A percentile compares a stretch with the other conserved stretches of the same genome.
These are phyloP conservation scores for Philereme vetulata DNA, from an alignment of 2,888 invertebrate genomes.

Conservation along the genomic window DNA sequence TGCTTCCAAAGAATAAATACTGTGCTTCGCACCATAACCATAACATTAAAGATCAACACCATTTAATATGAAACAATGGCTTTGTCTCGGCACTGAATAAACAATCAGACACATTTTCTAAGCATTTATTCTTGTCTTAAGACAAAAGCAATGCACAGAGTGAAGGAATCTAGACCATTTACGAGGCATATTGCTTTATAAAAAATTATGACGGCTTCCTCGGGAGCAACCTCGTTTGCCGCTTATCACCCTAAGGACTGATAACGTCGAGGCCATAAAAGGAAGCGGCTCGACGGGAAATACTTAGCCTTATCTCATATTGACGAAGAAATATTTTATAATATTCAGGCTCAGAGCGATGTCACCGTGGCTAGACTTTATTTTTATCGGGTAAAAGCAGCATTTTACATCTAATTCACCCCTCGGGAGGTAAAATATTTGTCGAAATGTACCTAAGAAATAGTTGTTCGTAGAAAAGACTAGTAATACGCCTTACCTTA, in stretches of 20 bases:
- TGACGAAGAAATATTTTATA: conserved; percentile 60
- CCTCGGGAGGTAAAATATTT: conserved; percentile 32
- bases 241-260: conserved; percentile 62
- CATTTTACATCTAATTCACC: conserved; percentile 37
- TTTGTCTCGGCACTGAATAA: conserved; percentile 39
- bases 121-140: conserved; percentile 43
- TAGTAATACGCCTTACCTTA: no score
- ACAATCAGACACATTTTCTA: conserved; percentile 47
- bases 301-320: conserved; percentile 64
- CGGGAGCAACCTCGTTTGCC: conserved; percentile 62
- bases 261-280: conserved; percentile 62
- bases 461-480: background rate
- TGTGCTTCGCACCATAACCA: conserved; percentile 8
- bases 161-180: conserved; percentile 58
- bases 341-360: conserved; percentile 41
- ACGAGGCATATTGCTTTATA: conserved; percentile 70
- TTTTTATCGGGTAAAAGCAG: conserved; percentile 45
- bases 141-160: conserved; percentile 56
- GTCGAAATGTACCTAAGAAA: conserved; percentile 10
- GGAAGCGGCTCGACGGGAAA: conserved; percentile 63
- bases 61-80: conserved; percentile 24
- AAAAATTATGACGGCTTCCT: conserved; percentile 70
- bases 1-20: conserved; percentile 5
- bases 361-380: conserved; percentile 49
- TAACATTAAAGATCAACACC: conserved; percentile 23